Percentiles rank a stretch among this genome's conserved stretches.
Evolutionary conservation across 37 sponge, comb jelly and placozoan species (phyloP).

Genomic region (Mnemiopsis leidyi): DNA sequence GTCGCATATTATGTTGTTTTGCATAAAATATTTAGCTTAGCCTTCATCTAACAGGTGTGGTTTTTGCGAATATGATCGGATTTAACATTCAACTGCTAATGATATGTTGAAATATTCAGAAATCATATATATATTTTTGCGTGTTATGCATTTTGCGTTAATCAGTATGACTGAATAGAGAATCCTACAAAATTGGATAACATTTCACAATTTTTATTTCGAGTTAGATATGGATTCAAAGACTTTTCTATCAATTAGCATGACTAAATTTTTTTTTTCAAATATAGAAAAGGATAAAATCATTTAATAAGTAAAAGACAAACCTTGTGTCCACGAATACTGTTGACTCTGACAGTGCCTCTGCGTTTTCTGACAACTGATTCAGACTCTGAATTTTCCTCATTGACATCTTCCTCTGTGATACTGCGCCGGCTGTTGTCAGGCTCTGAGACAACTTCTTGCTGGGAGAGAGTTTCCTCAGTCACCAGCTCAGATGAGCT

Average conservation of each 20-base stretch:
- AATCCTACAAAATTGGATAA: too few species aligned
- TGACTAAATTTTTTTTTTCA: too few species aligned
- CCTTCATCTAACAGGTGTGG: neutral
- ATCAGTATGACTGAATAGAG: too few species aligned
- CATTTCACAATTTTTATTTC: too few species aligned
- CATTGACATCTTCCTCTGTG: neutral
- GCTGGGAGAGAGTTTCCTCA: neutral
- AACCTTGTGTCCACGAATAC: conserved; percentile 45
- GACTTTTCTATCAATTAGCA: too few species aligned
- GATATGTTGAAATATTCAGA: too few species aligned
- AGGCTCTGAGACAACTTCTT: neutral
- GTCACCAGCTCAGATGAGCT: too few species aligned
- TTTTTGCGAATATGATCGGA: neutral
- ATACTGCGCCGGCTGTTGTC: neutral
- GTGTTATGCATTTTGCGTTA: too few species aligned
- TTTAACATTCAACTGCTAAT: neutral
- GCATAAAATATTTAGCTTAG: neutral
- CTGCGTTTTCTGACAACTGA: neutral
- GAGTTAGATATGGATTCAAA: too few species aligned
- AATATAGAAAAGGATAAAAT: neutral
- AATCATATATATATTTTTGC: too few species aligned
- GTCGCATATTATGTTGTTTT: neutral
- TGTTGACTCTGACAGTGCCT: conserved; percentile 32
- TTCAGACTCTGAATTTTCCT: neutral
- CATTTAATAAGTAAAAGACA: neutral